Percentiles rank a stretch among this genome's conserved stretches.
Conservation (phyloP, 2,113 vertebrate species). For the Aphelocoma coerulescens region DNA sequence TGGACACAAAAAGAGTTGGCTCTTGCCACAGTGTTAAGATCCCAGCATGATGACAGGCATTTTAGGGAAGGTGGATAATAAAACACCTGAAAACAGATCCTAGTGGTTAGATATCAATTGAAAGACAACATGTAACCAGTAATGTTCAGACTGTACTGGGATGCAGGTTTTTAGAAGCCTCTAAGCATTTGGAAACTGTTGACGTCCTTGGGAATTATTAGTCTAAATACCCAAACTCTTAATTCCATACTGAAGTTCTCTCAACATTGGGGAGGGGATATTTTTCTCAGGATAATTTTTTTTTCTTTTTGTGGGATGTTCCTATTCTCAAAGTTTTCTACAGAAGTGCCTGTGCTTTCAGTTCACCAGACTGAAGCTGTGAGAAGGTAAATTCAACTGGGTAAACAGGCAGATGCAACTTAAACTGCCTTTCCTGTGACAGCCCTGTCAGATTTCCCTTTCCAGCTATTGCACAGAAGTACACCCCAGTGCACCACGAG, state of each 20-base stretch:
- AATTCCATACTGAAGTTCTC: neutral
- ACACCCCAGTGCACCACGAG: neutral
- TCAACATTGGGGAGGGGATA: rapidly evolving
- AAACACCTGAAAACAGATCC: neutral
- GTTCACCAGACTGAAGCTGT: neutral
- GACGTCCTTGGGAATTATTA: neutral
- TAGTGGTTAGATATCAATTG: neutral
- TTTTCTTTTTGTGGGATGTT: neutral
- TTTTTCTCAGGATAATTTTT: neutral
- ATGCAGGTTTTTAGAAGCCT: neutral
- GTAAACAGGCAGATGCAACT: neutral
- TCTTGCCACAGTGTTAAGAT: neutral
- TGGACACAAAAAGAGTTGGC: neutral
- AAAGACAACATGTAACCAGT: neutral
- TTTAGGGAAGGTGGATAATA: neutral
- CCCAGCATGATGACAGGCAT: neutral
- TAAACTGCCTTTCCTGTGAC: neutral
- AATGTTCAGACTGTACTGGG: neutral
- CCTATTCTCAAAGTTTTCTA: neutral
- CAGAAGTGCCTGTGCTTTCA: neutral
- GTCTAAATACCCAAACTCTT: neutral
- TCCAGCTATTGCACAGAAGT: neutral
- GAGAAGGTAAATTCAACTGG: neutral
- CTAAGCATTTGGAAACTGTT: neutral
- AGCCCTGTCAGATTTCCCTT: neutral